Conservation (phyloP, 2,888 invertebrate species). For the Lacanobia wlatinum region DNA sequence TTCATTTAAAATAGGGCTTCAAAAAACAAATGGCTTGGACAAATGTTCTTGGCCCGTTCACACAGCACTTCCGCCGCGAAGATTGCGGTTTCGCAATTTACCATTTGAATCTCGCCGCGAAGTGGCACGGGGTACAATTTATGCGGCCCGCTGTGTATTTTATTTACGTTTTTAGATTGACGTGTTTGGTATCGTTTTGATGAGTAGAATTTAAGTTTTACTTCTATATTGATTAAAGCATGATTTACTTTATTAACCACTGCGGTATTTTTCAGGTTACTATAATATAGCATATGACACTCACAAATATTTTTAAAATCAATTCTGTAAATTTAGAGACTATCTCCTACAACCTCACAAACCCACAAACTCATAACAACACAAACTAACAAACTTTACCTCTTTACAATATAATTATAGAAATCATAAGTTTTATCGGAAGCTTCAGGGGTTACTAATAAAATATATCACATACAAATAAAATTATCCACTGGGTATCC, state of each 20-base stretch:
- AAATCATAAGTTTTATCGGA: no score
- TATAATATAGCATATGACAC: no score
- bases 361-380: no score
- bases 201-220: no score
- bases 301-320: no score
- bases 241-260: not conserved
- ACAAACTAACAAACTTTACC: no score
- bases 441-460: not conserved
- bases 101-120: slow-evolving; percentile 57
- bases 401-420: no score
- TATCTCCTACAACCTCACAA: no score
- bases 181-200: not conserved
- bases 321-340: no score
- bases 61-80: slow-evolving; percentile 49
- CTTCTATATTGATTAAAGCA: no score
- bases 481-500: not conserved
- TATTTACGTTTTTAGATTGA: not conserved
- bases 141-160: slow-evolving; percentile 33
- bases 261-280: no score
- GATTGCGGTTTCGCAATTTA: slow-evolving; percentile 64
- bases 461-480: no score
- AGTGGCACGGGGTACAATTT: slow-evolving; percentile 33
- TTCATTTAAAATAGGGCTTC: slow-evolving; percentile 58
- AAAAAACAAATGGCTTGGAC: slow-evolving; percentile 61
- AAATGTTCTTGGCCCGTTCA: slow-evolving; percentile 55